Evolutionary conservation across 2,797 vertebrate genomes (phyloP).

Genomic region (Coreius guichenoti): DNA sequence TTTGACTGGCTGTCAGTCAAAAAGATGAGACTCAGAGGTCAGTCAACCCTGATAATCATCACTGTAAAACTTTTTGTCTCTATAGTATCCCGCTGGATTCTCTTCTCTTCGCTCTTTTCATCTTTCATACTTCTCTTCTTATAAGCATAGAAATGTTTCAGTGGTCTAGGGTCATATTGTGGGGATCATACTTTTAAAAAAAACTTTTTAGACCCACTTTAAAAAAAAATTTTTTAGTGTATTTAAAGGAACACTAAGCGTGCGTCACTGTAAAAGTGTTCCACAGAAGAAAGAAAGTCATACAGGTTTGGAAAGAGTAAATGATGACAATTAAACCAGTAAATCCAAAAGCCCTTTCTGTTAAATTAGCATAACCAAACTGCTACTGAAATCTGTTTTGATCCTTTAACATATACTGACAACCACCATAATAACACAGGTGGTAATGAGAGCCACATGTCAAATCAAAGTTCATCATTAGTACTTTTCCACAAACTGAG

Average conservation of each 20-base stretch:
- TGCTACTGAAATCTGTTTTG: background rate
- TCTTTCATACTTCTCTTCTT: background rate
- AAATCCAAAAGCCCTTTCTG: no score
- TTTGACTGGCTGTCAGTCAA: constrained; percentile 32
- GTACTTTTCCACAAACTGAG: background rate
- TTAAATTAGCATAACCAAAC: no score
- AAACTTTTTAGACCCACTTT: background rate
- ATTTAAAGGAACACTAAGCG: background rate
- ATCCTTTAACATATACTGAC: background rate
- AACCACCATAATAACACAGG: background rate
- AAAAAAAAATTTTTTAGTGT: background rate
- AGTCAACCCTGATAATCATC: constrained; percentile 74
- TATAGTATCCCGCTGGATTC: constrained; percentile 3
- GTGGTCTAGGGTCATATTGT: background rate
- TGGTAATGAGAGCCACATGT: background rate
- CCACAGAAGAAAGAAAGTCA: background rate
- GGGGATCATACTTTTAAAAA: background rate
- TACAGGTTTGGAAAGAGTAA: background rate
- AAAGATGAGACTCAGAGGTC: constrained; percentile 63
- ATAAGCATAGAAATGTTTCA: background rate
- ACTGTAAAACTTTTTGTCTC: constrained; percentile 54
- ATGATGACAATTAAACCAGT: background rate
- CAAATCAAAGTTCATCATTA: background rate
- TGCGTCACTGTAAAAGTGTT: background rate
- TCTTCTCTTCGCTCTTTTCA: constrained; percentile 37